These are phyloP conservation scores for Taxidea taxus DNA, from an alignment of 2,113 vertebrate species.

Conservation along the genomic window DNA sequence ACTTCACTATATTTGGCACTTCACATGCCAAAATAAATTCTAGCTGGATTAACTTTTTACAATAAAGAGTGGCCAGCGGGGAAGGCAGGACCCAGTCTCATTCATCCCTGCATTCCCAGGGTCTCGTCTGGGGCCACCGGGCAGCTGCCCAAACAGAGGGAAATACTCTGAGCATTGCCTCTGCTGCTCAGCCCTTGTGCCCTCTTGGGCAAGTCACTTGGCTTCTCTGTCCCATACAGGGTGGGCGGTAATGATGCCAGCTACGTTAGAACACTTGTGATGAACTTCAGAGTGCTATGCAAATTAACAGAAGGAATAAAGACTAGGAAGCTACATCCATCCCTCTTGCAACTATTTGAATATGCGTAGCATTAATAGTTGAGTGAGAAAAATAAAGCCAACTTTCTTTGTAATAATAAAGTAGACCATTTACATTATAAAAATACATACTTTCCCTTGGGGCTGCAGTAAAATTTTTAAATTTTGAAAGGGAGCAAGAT, in stretches of 20 bases:
- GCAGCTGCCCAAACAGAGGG: background rate
- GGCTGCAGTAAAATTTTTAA: background rate
- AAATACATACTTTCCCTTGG: background rate
- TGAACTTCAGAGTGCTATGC: background rate
- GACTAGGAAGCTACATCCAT: background rate
- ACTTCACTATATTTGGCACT: too few species aligned
- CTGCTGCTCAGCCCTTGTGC: background rate
- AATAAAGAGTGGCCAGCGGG: background rate
- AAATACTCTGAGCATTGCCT: background rate
- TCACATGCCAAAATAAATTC: background rate
- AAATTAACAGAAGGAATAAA: background rate
- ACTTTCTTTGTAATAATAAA: background rate
- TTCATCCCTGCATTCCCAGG: background rate
- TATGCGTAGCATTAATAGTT: background rate
- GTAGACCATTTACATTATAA: background rate
- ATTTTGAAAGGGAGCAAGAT: slow-evolving; percentile 17
- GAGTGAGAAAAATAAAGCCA: background rate
- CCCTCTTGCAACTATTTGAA: background rate
- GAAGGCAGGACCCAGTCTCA: background rate
- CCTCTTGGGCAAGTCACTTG: background rate
- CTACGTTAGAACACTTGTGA: background rate
- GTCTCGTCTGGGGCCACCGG: background rate
- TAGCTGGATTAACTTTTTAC: background rate
- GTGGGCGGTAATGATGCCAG: background rate
- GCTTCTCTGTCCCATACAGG: background rate